phyloP scores from a whole-genome alignment of 92 coral and sea anemone genomes.

The Palythoa caribaeorum region DNA sequence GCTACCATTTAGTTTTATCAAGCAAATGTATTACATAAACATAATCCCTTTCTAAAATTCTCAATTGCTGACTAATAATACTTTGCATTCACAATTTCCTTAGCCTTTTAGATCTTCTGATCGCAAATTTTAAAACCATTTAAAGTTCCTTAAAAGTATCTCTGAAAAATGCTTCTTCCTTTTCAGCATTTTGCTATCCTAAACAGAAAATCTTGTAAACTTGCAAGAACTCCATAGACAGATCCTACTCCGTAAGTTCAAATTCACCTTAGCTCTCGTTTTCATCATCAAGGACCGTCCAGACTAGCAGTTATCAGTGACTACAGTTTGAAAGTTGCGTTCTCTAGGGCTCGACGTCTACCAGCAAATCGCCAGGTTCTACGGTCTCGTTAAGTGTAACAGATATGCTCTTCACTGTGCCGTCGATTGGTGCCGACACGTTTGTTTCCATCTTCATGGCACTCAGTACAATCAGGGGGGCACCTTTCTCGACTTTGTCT shows the following conservation, averaged over 20 bases:
- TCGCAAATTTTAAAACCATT: not conserved
- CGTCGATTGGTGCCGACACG: constrained; percentile 91
- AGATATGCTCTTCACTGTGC: constrained; percentile 80
- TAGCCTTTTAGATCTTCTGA: not conserved
- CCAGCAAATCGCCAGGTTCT: constrained; percentile 89
- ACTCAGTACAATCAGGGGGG: constrained; percentile 93
- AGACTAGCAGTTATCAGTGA: not conserved
- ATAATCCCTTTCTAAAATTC: not conserved
- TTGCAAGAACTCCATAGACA: too few species aligned
- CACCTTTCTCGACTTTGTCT: constrained; percentile 90
- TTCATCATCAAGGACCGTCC: not conserved
- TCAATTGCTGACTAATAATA: not conserved
- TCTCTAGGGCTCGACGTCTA: constrained; percentile 77
- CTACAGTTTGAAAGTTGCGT: not conserved
- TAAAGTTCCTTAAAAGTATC: not conserved
- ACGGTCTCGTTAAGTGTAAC: constrained; percentile 75
- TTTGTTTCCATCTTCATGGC: constrained; percentile 99
- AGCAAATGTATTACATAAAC: not conserved
- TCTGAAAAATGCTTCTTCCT: too few species aligned
- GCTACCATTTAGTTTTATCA: too few species aligned
- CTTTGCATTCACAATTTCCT: not conserved
- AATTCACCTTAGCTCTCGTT: not conserved
- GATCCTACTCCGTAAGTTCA: too few species aligned
- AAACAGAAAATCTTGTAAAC: too few species aligned
- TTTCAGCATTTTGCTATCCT: too few species aligned